phyloP scores from a whole-genome alignment of 1,140 invertebrate species.

The Dendroctonus ponderosae region DNA sequence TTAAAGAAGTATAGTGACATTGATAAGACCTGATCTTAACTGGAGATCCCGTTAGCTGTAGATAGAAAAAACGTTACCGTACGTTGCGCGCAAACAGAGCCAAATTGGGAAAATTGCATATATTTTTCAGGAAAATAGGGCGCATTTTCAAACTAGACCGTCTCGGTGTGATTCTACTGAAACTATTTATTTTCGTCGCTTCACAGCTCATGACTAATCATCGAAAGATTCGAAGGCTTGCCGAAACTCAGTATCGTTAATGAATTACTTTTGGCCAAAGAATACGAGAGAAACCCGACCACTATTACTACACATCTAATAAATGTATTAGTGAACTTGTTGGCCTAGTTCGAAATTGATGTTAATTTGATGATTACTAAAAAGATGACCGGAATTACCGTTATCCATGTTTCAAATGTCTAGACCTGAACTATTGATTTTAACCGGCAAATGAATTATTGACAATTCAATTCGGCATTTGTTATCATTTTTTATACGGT shows the following conservation, averaged over 20 bases:
- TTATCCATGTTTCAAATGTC: conserved; percentile 6
- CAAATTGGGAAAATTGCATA: conserved; percentile 29
- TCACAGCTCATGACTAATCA: no score
- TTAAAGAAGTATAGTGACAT: conserved; percentile 31
- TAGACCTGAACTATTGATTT: conserved; percentile 17
- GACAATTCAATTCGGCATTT: not conserved
- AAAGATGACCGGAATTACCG: conserved; percentile 8
- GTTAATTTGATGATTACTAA: conserved; percentile 15
- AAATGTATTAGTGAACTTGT: conserved; percentile 16
- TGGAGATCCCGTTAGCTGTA: conserved; percentile 20
- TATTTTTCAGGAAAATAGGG: conserved; percentile 11
- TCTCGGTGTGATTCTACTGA: no score
- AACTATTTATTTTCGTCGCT: no score
- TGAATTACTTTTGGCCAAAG: not conserved
- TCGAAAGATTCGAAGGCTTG: no score
- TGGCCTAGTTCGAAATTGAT: conserved; percentile 13
- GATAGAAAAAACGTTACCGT: conserved; percentile 21
- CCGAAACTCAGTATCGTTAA: no score
- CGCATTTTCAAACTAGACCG: not conserved
- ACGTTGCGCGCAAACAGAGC: conserved; percentile 28
- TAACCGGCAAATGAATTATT: not conserved
- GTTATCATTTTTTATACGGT: not conserved
- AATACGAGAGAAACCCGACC: conserved; percentile 2
- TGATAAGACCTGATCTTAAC: conserved; percentile 34
- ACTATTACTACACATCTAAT: conserved; percentile 12